These are phyloP conservation scores for Malthinus seriepunctatus DNA, from an alignment of 2,888 invertebrate genomes.

Conservation along the genomic window DNA sequence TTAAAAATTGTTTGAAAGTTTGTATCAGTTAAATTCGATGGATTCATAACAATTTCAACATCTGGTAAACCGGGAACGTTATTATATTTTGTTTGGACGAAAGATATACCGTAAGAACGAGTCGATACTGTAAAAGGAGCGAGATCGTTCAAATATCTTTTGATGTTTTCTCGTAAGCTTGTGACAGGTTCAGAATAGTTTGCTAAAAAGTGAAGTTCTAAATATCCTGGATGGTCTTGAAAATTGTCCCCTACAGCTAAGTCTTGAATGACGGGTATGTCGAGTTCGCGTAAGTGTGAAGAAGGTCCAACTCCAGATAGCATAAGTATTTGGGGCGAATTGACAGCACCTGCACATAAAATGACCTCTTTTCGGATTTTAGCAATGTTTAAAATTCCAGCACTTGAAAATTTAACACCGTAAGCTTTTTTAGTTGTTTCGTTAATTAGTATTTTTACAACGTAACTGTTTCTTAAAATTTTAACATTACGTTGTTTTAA, in stretches of 20 bases:
- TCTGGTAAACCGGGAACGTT: conserved; percentile 19
- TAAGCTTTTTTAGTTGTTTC: conserved; percentile 56
- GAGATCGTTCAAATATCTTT: conserved; percentile 30
- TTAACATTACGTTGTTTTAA: conserved; percentile 60
- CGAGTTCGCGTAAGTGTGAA: conserved; percentile 30
- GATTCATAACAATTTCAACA: conserved; percentile 22
- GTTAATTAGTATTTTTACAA: conserved; percentile 62
- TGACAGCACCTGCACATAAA: conserved; percentile 76
- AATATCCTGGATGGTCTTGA: conserved; percentile 36
- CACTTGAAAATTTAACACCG: conserved; percentile 60
- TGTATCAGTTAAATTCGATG: conserved; percentile 6
- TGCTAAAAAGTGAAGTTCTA: conserved; percentile 30
- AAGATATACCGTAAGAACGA: conserved; percentile 20
- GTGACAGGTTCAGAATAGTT: conserved; percentile 21
- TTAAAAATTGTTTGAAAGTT: conserved; percentile 9
- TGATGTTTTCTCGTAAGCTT: conserved; percentile 16
- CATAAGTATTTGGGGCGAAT: conserved; percentile 49
- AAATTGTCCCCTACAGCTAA: conserved; percentile 37
- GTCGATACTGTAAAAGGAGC: conserved; percentile 30
- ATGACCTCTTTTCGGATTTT: conserved; percentile 70
- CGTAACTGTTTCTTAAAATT: conserved; percentile 59
- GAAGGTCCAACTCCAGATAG: conserved; percentile 41
- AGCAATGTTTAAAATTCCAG: conserved; percentile 54
- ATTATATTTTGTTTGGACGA: conserved; percentile 11
- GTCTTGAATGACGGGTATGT: conserved; percentile 34